These are phyloP conservation scores for Pitta sordida DNA, from an alignment of 2,113 vertebrate genomes.

Conservation along the genomic window DNA sequence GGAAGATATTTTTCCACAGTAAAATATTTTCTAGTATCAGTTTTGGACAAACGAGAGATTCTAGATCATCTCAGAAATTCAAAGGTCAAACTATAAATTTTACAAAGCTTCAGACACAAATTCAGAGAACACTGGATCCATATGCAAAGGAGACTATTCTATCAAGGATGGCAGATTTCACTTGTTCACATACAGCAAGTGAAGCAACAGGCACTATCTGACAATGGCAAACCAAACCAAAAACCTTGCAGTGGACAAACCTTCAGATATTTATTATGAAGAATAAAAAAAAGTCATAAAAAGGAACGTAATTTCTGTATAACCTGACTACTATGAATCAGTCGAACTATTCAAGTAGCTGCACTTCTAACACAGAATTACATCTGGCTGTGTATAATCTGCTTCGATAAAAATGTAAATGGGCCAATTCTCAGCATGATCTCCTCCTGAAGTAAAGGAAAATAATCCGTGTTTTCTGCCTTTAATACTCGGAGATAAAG, in stretches of 20 bases:
- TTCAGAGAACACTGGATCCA: neutral
- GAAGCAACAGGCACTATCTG: neutral
- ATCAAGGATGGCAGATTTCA: neutral
- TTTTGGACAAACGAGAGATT: neutral
- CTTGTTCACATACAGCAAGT: neutral
- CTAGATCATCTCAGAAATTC: neutral
- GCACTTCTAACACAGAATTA: neutral
- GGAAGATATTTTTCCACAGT: neutral
- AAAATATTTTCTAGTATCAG: neutral
- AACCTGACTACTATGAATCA: neutral
- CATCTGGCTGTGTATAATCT: neutral
- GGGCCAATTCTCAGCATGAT: neutral
- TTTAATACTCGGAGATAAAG: conserved; percentile 10
- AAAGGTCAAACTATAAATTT: neutral
- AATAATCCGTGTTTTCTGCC: conserved; percentile 7
- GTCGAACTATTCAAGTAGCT: neutral
- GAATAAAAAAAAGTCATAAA: neutral
- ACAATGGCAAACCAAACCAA: neutral
- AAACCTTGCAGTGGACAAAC: neutral
- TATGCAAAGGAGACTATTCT: neutral
- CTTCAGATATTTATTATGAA: neutral
- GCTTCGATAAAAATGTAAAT: neutral
- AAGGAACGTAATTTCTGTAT: neutral
- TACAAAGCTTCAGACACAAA: neutral
- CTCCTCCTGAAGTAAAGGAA: neutral